Evolutionary conservation across 53 echinoderm and acorn worm genomes (phyloP).

Genomic region (Pentamera pediparva): DNA sequence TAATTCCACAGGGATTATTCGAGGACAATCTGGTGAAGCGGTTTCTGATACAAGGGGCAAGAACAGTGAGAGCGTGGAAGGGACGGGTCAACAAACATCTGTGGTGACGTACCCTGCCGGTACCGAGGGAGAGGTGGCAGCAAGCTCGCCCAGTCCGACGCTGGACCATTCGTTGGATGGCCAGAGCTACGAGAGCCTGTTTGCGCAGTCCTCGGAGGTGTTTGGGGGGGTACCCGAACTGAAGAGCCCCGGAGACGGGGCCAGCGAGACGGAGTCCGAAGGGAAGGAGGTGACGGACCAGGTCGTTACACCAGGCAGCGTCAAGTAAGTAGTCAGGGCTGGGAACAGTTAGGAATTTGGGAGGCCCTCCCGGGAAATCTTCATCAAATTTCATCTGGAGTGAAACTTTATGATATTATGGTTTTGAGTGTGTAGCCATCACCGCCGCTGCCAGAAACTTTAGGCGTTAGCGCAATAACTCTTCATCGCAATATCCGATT

Average conservation of each 20-base stretch:
- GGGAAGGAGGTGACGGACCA: background rate
- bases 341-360: background rate
- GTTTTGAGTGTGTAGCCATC: no score
- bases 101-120: no score
- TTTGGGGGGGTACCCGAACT: slow-evolving; percentile 12
- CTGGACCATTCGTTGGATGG: slow-evolving; percentile 6
- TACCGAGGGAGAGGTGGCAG: no score
- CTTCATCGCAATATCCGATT: no score
- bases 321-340: background rate
- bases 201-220: slow-evolving; percentile 3
- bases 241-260: slow-evolving; percentile 32
- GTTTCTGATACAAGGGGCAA: no score
- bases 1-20: no score
- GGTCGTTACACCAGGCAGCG: background rate
- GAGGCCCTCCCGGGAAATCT: background rate
- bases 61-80: no score
- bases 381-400: background rate
- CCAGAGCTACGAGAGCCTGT: slow-evolving; percentile 23
- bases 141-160: no score
- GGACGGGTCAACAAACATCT: no score
- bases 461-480: no score
- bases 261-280: slow-evolving; percentile 21
- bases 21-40: no score
- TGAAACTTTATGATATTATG: background rate
- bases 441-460: no score